Percentiles rank a stretch among this genome's conserved stretches.
Evolutionary conservation across 2,797 vertebrate species (phyloP).

Genomic region (Astyanax mexicanus): DNA sequence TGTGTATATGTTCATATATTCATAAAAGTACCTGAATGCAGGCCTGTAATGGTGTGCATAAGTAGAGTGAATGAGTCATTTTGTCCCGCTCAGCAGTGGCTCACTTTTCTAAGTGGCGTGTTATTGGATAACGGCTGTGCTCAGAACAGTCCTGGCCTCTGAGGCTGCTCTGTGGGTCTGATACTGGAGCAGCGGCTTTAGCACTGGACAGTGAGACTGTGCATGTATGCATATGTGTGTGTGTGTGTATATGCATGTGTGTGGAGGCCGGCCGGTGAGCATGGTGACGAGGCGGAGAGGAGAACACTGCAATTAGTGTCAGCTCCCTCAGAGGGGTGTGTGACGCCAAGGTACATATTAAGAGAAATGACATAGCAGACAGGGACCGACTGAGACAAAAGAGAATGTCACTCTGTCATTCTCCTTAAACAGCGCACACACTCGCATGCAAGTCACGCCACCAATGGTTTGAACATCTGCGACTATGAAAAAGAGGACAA

Average conservation of each 20-base stretch:
- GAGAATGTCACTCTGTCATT: constrained; percentile 32
- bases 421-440: constrained; percentile 14
- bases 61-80: constrained; percentile 75
- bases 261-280: constrained; percentile 3
- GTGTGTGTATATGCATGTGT: no score
- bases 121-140: not conserved
- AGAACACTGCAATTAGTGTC: constrained; percentile 48
- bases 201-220: not conserved
- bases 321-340: constrained; percentile 38
- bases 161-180: not conserved
- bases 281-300: constrained; percentile 4
- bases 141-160: not conserved
- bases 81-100: constrained; percentile 7
- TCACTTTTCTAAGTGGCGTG: not conserved
- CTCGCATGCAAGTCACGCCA: constrained; percentile 33
- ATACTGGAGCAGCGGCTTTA: not conserved
- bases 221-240: no score
- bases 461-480: not conserved
- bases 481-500: constrained; percentile 15
- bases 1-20: constrained; percentile 25
- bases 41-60: constrained; percentile 72
- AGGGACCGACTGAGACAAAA: constrained; percentile 34
- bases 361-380: constrained; percentile 42
- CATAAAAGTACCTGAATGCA: constrained; percentile 57
- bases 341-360: constrained; percentile 37